Evolutionary conservation across 2,113 vertebrate species (phyloP).

Genomic region (Phaetusa simplex): DNA sequence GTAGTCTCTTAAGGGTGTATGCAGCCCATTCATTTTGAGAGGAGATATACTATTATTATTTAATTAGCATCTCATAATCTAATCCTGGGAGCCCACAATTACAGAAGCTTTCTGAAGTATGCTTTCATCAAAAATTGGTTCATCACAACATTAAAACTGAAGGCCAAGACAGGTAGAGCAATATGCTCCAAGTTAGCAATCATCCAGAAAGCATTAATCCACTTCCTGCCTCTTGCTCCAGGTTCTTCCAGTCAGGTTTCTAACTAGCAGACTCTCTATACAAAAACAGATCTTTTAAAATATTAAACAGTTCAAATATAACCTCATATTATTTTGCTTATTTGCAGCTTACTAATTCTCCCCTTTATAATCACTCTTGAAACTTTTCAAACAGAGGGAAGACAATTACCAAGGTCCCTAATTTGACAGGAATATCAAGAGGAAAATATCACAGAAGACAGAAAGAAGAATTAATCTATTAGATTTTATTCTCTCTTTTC

Average conservation of each 20-base stretch:
- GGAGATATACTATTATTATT: background rate
- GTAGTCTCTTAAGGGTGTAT: background rate
- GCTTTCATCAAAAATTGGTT: background rate
- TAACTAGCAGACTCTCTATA: background rate
- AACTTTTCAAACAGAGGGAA: background rate
- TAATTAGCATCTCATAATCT: background rate
- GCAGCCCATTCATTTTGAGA: background rate
- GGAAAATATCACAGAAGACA: background rate
- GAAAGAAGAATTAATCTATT: conserved; percentile 31
- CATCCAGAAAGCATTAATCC: background rate
- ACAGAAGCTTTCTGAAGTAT: background rate
- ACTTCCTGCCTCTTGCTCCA: background rate
- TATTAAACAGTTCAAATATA: background rate
- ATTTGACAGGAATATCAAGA: background rate
- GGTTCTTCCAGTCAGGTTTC: background rate
- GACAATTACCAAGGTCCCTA: background rate
- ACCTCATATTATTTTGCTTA: background rate
- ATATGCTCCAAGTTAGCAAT: background rate
- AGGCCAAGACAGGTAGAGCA: background rate
- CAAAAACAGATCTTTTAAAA: background rate
- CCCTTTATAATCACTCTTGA: background rate
- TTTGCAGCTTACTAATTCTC: background rate
- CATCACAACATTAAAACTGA: background rate
- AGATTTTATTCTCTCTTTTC: conserved; percentile 22
- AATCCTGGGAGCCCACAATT: background rate